These are phyloP conservation scores for Gorsachius goisagi DNA, from an alignment of 2,113 vertebrate species.

Conservation along the genomic window DNA sequence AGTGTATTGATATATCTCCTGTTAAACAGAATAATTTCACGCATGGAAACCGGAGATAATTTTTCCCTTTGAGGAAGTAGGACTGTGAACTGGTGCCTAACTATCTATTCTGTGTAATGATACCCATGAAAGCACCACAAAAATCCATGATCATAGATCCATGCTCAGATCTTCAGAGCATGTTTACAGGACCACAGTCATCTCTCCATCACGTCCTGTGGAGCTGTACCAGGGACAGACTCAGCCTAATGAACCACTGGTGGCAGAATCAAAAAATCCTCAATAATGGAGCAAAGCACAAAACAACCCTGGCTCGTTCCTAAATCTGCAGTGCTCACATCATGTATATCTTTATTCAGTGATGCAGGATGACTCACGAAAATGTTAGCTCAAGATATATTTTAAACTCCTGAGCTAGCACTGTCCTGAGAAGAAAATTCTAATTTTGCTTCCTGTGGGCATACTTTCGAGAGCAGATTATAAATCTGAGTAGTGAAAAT, in stretches of 20 bases:
- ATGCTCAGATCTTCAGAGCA: background rate
- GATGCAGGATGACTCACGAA: slow-evolving; percentile 32
- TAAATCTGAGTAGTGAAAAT: slow-evolving; percentile 53
- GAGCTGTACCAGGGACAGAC: background rate
- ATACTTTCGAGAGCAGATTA: slow-evolving; percentile 33
- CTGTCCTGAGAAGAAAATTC: slow-evolving; percentile 46
- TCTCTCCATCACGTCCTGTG: background rate
- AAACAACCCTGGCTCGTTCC: background rate
- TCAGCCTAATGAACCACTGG: background rate
- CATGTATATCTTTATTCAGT: slow-evolving; percentile 34
- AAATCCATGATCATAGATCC: background rate
- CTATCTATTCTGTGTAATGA: background rate
- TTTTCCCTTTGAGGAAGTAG: background rate
- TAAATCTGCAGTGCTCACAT: slow-evolving; percentile 31
- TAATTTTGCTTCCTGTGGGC: slow-evolving; percentile 54
- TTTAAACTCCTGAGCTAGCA: slow-evolving; percentile 41
- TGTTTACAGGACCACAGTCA: background rate
- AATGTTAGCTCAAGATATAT: slow-evolving; percentile 55
- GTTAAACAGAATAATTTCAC: background rate
- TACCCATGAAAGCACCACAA: background rate
- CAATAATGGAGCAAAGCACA: background rate
- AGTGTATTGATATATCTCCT: background rate
- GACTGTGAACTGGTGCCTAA: background rate
- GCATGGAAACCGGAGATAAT: background rate
- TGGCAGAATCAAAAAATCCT: background rate